A percentile compares a stretch with the other conserved stretches of the same genome.
Evolutionary conservation across 2,113 vertebrate genomes (phyloP).

Genomic region (Daboia siamensis): DNA sequence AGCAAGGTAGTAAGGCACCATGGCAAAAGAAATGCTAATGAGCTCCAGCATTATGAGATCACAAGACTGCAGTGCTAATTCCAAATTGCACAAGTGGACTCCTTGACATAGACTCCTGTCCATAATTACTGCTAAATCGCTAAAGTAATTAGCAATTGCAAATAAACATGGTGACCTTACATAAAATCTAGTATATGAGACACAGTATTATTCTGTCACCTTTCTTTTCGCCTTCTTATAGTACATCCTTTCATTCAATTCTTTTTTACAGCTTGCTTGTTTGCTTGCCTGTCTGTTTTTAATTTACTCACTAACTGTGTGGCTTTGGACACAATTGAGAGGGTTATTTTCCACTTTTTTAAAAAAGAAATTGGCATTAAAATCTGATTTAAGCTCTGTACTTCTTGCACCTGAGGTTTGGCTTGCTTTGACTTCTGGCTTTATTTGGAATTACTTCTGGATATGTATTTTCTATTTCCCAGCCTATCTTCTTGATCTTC

Average conservation of each 20-base stretch:
- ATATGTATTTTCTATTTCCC: constrained; percentile 6
- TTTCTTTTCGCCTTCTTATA: background rate
- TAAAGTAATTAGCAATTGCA: background rate
- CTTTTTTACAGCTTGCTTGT: background rate
- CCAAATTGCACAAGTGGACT: background rate
- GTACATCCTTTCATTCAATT: background rate
- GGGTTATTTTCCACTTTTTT: background rate
- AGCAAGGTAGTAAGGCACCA: background rate
- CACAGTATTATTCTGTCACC: background rate
- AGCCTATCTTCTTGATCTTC: background rate
- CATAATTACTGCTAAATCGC: background rate
- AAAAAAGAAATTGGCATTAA: background rate
- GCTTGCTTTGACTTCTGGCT: background rate
- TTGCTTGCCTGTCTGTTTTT: background rate
- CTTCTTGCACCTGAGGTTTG: background rate
- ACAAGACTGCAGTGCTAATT: background rate
- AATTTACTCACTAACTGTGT: background rate
- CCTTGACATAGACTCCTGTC: background rate
- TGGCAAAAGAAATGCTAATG: background rate
- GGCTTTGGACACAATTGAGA: background rate
- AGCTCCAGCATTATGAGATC: background rate
- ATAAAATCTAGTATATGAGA: background rate
- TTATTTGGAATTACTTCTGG: background rate
- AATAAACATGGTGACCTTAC: background rate
- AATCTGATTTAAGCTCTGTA: background rate